These are phyloP conservation scores for Callinectes sapidus DNA, from an alignment of 2,888 invertebrate species.

Conservation along the genomic window DNA sequence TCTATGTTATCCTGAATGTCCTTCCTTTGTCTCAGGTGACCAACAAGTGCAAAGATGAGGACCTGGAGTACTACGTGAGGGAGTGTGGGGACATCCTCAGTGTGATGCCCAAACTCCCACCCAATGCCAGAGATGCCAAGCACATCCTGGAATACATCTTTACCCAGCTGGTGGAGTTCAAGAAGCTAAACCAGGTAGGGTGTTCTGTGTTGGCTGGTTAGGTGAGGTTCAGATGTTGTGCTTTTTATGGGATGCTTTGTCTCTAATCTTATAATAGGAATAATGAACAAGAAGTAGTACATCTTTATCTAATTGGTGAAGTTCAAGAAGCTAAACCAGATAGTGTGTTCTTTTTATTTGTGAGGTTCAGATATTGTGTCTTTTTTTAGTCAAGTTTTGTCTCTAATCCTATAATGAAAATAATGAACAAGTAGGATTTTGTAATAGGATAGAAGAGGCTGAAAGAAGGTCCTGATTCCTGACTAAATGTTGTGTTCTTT, in stretches of 20 bases:
- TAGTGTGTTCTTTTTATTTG: too few relatives aligned
- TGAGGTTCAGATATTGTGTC: too few relatives aligned
- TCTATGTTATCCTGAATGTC: too few relatives aligned
- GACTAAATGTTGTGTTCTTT: background rate
- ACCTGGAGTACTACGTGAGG: constrained; percentile 91
- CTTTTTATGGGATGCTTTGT: too few relatives aligned
- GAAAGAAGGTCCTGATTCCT: background rate
- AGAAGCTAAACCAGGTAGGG: constrained; percentile 79
- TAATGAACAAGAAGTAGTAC: too few relatives aligned
- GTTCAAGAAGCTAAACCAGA: too few relatives aligned
- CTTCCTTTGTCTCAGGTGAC: constrained; percentile 79
- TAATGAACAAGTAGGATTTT: background rate
- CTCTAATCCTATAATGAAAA: too few relatives aligned
- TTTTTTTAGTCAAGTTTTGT: too few relatives aligned
- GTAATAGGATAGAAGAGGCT: background rate
- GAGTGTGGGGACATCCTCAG: constrained; percentile 90
- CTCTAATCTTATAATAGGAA: too few relatives aligned
- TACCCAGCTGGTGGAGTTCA: constrained; percentile 87
- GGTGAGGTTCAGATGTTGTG: too few relatives aligned
- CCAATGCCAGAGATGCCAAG: constrained; percentile 77
- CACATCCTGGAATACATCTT: constrained; percentile 87
- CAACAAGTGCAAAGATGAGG: constrained; percentile 88
- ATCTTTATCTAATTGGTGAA: too few relatives aligned
- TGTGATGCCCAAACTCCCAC: constrained; percentile 75
- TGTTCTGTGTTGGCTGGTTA: too few relatives aligned